Evolutionary conservation across 2,113 vertebrate genomes (phyloP).

Genomic region (Sorex fumeus): DNA sequence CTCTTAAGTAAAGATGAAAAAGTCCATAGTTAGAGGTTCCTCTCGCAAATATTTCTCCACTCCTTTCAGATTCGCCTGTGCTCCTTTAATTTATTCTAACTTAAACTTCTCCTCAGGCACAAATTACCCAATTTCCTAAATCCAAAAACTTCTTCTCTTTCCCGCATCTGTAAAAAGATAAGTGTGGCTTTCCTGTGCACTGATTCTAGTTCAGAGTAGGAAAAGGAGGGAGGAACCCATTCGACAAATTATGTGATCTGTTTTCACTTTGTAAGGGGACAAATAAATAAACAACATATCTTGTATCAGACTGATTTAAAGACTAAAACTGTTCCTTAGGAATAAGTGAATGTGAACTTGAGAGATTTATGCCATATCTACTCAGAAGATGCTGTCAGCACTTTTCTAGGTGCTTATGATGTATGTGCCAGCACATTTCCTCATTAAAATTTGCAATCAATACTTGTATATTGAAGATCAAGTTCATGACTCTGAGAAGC

Average conservation of each 20-base stretch:
- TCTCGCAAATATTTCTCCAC: neutral
- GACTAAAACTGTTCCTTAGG: neutral
- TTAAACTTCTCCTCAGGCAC: neutral
- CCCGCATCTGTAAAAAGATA: constrained; percentile 12
- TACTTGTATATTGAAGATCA: constrained; percentile 23
- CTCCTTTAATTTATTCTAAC: constrained; percentile 9
- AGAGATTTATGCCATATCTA: neutral
- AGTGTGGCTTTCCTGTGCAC: constrained; percentile 28
- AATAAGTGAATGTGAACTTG: neutral
- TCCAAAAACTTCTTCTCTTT: constrained; percentile 11
- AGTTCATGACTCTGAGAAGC: neutral
- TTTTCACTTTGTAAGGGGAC: neutral
- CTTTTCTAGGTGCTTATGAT: constrained; percentile 2
- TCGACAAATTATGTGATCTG: neutral
- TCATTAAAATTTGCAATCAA: constrained; percentile 10
- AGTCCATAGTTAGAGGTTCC: neutral
- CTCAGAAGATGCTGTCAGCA: neutral
- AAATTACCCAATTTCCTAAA: neutral
- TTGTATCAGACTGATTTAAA: neutral
- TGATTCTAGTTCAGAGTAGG: constrained; percentile 27
- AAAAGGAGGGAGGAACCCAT: neutral
- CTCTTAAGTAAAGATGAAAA: neutral
- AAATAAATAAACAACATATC: neutral
- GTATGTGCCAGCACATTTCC: neutral
- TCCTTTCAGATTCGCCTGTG: neutral